phyloP scores from a whole-genome alignment of 2,888 invertebrate genomes.

The Spialia ferax region DNA sequence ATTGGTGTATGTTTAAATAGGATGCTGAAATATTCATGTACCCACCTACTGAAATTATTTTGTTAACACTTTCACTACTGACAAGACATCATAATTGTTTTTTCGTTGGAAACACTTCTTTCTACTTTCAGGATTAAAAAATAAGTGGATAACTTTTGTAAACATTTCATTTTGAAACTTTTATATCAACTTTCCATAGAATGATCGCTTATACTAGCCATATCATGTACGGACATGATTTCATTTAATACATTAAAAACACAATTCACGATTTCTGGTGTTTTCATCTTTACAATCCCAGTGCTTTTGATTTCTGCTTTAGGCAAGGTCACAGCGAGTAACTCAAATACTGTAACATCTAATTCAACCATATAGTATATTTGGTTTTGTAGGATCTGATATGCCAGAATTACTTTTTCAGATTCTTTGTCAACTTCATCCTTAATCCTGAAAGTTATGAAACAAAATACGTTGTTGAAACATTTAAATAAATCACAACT shows the following conservation, averaged over 20 bases:
- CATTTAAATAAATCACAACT: too few relatives aligned
- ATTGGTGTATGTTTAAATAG: too few relatives aligned
- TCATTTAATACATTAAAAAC: slow-evolving; percentile 74
- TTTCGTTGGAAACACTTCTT: too few relatives aligned
- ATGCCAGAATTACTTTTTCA: slow-evolving; percentile 63
- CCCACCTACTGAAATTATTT: too few relatives aligned
- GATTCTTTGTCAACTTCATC: slow-evolving; percentile 58
- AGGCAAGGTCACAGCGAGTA: slow-evolving; percentile 67
- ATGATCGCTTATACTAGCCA: slow-evolving; percentile 18
- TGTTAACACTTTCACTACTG: too few relatives aligned
- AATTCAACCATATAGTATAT: slow-evolving; percentile 64
- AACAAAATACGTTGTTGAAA: not conserved
- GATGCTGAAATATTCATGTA: too few relatives aligned
- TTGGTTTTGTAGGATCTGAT: slow-evolving; percentile 72
- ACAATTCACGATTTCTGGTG: slow-evolving; percentile 71
- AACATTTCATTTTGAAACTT: not conserved
- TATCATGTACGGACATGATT: slow-evolving; percentile 47
- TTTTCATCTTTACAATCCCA: slow-evolving; percentile 75
- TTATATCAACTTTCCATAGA: slow-evolving; percentile 21
- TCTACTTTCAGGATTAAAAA: too few relatives aligned
- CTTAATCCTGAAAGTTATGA: slow-evolving; percentile 62
- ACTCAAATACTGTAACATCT: slow-evolving; percentile 68
- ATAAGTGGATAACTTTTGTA: too few relatives aligned
- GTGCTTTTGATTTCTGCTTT: slow-evolving; percentile 71
- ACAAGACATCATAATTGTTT: too few relatives aligned